Conservation (phyloP, 2,888 invertebrate species). For the Stegophylla sp. region DNA sequence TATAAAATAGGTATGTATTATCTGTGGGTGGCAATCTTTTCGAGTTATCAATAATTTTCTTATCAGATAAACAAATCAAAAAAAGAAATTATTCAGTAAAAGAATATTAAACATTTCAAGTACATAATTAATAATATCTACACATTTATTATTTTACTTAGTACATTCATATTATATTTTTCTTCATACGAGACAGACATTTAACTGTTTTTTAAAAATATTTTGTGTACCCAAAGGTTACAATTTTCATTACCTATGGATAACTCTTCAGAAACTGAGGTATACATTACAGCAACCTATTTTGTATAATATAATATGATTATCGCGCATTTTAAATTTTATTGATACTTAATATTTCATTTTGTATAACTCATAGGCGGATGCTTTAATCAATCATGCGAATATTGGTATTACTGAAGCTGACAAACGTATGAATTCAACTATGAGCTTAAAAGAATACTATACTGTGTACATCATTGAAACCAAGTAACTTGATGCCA, state of each 20-base stretch:
- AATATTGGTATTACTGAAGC: conserved; percentile 80
- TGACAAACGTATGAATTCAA: conserved; percentile 78
- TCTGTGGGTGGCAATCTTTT: background rate
- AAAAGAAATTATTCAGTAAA: no score
- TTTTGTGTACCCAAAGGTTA: background rate
- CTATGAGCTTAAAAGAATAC: conserved; percentile 77
- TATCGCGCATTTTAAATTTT: background rate
- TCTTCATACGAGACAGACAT: no score
- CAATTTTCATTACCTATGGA: conserved; percentile 23
- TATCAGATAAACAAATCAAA: conserved; percentile 36
- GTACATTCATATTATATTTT: no score
- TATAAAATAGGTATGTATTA: background rate
- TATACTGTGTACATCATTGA: conserved; percentile 81
- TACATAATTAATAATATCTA: no score
- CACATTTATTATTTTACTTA: no score
- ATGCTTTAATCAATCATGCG: conserved; percentile 74
- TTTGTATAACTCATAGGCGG: conserved; percentile 64
- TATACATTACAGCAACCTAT: background rate
- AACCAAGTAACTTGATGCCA: conserved; percentile 72
- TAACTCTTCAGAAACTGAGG: conserved; percentile 21
- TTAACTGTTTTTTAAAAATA: background rate
- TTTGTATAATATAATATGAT: background rate
- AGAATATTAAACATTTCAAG: no score
- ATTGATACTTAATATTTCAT: background rate
- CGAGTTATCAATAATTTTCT: conserved; percentile 1